Evolutionary conservation across 2,797 vertebrate genomes (phyloP).

Genomic region (Squalus acanthias): DNA sequence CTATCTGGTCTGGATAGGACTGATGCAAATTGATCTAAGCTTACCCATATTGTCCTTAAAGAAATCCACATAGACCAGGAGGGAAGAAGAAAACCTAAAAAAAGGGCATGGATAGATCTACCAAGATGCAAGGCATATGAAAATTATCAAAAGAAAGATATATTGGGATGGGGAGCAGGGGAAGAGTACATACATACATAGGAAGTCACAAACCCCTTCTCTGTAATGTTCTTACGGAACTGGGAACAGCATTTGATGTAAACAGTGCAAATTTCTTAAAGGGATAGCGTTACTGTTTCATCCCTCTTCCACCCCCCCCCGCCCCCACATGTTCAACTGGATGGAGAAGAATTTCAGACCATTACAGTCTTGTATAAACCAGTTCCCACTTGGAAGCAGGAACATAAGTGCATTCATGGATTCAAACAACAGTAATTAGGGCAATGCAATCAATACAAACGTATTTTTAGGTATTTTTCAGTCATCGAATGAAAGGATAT

Average conservation of each 20-base stretch:
- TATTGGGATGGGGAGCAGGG: background rate
- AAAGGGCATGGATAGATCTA: background rate
- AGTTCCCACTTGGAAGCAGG: no score
- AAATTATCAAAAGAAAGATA: background rate
- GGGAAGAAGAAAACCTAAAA: no score
- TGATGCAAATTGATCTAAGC: background rate
- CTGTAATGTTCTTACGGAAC: background rate
- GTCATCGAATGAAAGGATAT: no score
- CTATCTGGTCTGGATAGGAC: background rate
- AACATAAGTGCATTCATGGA: no score
- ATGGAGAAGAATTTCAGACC: no score
- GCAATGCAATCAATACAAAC: no score
- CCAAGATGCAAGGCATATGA: background rate
- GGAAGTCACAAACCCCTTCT: background rate
- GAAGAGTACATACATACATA: background rate
- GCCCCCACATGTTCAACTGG: no score
- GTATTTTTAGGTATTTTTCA: no score
- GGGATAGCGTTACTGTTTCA: background rate
- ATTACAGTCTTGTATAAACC: no score
- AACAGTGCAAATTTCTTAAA: background rate
- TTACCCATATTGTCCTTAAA: background rate
- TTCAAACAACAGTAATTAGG: no score
- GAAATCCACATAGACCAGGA: background rate
- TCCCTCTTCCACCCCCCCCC: background rate
- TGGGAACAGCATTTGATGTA: background rate